Percentiles rank a stretch among this genome's conserved stretches.
phyloP scores from a whole-genome alignment of 2,113 vertebrate genomes.

The Colius striatus region DNA sequence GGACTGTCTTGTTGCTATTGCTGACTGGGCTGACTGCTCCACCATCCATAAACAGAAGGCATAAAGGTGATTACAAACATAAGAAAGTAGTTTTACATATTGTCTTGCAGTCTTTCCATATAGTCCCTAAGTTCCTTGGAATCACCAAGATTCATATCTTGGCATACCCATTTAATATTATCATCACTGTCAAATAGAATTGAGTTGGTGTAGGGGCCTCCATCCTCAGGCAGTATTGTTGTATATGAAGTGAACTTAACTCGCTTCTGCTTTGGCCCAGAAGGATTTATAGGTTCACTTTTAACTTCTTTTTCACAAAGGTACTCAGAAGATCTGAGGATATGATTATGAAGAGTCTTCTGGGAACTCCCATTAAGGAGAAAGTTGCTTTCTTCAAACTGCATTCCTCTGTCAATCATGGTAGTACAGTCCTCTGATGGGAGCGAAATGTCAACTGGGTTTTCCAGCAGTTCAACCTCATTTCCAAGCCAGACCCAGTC shows the following conservation, averaged over 20 bases:
- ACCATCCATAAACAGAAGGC: conserved; percentile 82
- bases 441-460: conserved; percentile 81
- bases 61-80: conserved; percentile 86
- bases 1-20: conserved; percentile 69
- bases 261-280: conserved; percentile 89
- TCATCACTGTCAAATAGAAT: conserved; percentile 91
- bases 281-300: conserved; percentile 83
- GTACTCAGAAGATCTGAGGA: conserved; percentile 85
- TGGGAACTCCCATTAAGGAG: conserved; percentile 89
- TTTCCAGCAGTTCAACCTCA: conserved; percentile 90
- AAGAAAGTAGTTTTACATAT: conserved; percentile 86
- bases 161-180: conserved; percentile 97
- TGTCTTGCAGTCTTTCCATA: conserved; percentile 97
- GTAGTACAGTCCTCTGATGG: conserved; percentile 88
- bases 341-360: conserved; percentile 86
- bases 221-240: conserved; percentile 91
- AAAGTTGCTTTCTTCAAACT: conserved; percentile 92
- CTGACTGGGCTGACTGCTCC: conserved; percentile 76
- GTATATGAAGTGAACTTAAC: conserved; percentile 97
- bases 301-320: conserved; percentile 86
- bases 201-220: conserved; percentile 89
- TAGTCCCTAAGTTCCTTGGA: conserved; percentile 93
- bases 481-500: conserved; percentile 98
- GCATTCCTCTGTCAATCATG: conserved; percentile 87
- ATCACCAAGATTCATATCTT: conserved; percentile 92